These are phyloP conservation scores for Phocides pigmalion DNA, from an alignment of 1,140 invertebrate species.

Conservation along the genomic window DNA sequence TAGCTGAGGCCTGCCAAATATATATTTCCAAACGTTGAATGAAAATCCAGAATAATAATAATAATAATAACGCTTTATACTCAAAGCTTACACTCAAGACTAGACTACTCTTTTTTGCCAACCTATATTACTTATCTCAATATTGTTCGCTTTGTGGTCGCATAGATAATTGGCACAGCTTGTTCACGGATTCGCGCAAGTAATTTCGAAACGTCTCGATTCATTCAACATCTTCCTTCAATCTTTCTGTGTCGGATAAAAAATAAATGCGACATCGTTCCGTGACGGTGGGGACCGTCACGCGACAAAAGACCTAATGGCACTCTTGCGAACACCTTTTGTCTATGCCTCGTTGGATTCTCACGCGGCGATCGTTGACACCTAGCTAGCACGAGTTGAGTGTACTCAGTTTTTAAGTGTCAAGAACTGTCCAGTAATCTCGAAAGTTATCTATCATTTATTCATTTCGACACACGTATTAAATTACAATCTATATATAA, in stretches of 20 bases:
- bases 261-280: neutral
- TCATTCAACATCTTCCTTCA: neutral
- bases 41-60: too few species aligned
- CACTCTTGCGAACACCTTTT: constrained; percentile 18
- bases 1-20: too few species aligned
- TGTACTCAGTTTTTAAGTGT: neutral
- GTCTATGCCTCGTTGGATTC: constrained; percentile 10
- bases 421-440: neutral
- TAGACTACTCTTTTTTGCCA: too few species aligned
- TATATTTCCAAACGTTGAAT: too few species aligned
- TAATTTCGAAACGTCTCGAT: neutral
- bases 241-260: neutral
- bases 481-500: too few species aligned
- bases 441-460: neutral
- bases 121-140: too few species aligned
- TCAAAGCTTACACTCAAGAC: too few species aligned
- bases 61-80: too few species aligned
- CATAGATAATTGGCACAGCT: too few species aligned
- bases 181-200: neutral
- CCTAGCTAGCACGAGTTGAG: constrained; percentile 1
- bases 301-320: constrained; percentile 18
- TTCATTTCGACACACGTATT: too few species aligned
- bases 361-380: constrained; percentile 21
- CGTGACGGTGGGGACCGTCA: neutral
- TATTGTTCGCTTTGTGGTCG: too few species aligned